These are phyloP conservation scores for Conops quadrifasciatus DNA, from an alignment of 2,888 invertebrate species.

Conservation along the genomic window DNA sequence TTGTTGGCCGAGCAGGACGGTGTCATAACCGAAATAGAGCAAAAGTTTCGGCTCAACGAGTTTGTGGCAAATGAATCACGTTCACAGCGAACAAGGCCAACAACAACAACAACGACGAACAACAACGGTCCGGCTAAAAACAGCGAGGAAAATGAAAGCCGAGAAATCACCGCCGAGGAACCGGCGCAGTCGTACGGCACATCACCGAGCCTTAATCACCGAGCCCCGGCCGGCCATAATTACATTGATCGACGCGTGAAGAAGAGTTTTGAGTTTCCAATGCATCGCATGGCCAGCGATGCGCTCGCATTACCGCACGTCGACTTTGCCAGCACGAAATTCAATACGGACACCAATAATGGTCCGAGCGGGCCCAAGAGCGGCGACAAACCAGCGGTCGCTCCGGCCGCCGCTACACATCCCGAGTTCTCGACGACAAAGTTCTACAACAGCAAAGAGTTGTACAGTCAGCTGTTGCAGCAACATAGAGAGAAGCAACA, in stretches of 20 bases:
- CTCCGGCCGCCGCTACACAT: constrained; percentile 47
- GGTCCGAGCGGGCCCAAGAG: too few species aligned
- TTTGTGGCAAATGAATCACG: constrained; percentile 43
- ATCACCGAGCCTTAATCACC: constrained; percentile 45
- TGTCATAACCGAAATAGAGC: constrained; percentile 64
- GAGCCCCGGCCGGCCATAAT: constrained; percentile 45
- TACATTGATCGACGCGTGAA: constrained; percentile 64
- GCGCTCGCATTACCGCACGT: constrained; percentile 56
- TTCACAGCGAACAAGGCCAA: too few species aligned
- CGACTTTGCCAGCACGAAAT: constrained; percentile 64
- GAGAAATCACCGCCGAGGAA: neutral
- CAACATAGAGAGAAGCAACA: constrained; percentile 55
- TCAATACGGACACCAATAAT: constrained; percentile 55
- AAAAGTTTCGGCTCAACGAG: constrained; percentile 60
- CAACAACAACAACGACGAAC: constrained; percentile 29
- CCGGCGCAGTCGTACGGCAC: neutral
- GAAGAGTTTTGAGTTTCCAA: constrained; percentile 62
- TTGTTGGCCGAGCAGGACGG: constrained; percentile 62
- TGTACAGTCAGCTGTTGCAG: constrained; percentile 63
- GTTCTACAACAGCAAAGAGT: constrained; percentile 65
- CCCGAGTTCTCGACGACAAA: constrained; percentile 65
- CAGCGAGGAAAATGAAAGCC: constrained; percentile 1
- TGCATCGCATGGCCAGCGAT: constrained; percentile 58
- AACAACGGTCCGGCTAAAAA: too few species aligned
- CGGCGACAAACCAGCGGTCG: constrained; percentile 7